A percentile compares a stretch with the other conserved stretches of the same genome.
Conservation (phyloP, 2,113 vertebrate species). For the Numida meleagris region DNA sequence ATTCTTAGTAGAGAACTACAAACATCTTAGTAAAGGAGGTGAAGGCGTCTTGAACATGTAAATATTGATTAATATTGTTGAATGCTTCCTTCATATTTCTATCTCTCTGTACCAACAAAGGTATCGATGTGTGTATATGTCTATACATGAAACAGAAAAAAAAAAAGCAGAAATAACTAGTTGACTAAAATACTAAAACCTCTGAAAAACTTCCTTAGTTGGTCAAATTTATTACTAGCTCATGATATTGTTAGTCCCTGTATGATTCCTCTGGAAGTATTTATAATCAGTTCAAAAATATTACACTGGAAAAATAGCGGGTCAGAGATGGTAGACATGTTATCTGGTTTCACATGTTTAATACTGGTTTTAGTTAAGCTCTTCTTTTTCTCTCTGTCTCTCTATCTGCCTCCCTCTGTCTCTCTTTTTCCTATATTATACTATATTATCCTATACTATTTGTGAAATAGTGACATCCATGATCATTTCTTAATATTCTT, state of each 20-base stretch:
- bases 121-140: rapidly evolving
- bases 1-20: not conserved
- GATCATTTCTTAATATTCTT: not conserved
- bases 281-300: not conserved
- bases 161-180: not conserved
- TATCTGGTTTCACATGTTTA: not conserved
- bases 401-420: no score
- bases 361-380: not conserved
- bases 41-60: not conserved
- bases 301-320: not conserved
- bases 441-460: no score
- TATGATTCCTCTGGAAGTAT: not conserved
- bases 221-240: not conserved
- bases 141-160: not conserved
- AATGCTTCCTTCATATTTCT: not conserved
- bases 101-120: not conserved
- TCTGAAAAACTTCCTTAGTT: not conserved
- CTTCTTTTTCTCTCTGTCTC: not conserved
- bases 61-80: not conserved
- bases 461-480: not conserved
- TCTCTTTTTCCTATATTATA: no score
- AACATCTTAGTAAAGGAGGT: no score
- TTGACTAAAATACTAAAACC: not conserved
- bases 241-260: not conserved
- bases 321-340: not conserved